Conservation (phyloP, 2,797 vertebrate genomes). For the Anguilla marmorata region DNA sequence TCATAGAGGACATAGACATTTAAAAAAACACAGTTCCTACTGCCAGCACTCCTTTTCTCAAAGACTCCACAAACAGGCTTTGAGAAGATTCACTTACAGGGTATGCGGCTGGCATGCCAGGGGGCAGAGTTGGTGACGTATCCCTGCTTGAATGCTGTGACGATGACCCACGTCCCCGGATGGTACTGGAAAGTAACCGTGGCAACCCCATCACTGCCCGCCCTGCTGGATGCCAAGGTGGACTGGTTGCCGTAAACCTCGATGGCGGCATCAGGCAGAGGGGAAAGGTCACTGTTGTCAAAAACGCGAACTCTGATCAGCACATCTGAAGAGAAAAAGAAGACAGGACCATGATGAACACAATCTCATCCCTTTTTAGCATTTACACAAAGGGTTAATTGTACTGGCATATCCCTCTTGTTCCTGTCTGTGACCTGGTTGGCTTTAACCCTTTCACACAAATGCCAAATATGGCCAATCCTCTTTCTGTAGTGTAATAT, state of each 20-base stretch:
- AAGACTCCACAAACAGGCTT: background rate
- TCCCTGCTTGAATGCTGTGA: conserved; percentile 83
- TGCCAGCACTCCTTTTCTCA: background rate
- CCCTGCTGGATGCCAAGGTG: conserved; percentile 75
- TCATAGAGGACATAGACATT: background rate
- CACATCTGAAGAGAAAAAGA: conserved; percentile 75
- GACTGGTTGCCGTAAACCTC: conserved; percentile 86
- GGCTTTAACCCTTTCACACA: background rate
- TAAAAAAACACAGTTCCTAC: background rate
- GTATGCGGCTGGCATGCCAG: conserved; percentile 90
- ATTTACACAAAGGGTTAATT: background rate
- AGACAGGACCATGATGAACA: conserved; percentile 6
- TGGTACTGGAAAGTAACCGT: conserved; percentile 83
- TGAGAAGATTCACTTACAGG: conserved; percentile 75
- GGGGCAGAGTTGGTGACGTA: conserved; percentile 92
- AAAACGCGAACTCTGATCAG: conserved; percentile 95
- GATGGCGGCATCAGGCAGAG: conserved; percentile 78
- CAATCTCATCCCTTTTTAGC: background rate
- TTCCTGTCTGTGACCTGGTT: background rate
- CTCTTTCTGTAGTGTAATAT: no score
- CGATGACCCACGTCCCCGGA: conserved; percentile 87
- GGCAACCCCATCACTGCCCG: conserved; percentile 75
- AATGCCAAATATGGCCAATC: no score
- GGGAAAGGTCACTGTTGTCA: conserved; percentile 87
- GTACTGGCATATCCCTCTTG: background rate